Evolutionary conservation across 1,140 invertebrate genomes (phyloP).

Genomic region (Zophobas atratus): DNA sequence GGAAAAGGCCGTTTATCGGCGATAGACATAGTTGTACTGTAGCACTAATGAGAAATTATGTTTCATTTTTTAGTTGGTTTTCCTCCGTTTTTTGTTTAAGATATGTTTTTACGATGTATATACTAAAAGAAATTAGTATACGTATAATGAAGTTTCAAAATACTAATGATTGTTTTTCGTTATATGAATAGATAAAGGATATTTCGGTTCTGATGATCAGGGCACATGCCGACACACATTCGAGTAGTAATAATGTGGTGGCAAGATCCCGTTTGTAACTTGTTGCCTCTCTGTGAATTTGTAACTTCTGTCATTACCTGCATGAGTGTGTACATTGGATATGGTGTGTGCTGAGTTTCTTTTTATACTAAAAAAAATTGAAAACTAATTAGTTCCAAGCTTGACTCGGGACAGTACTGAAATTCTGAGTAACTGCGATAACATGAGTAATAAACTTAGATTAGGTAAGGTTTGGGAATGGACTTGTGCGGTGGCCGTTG

Average conservation of each 20-base stretch:
- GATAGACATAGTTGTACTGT: slow-evolving; percentile 32
- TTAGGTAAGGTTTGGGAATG: slow-evolving; percentile 33
- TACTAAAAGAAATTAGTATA: slow-evolving; percentile 65
- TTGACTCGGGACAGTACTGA: slow-evolving; percentile 51
- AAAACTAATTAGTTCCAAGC: slow-evolving; percentile 30
- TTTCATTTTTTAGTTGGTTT: slow-evolving; percentile 50
- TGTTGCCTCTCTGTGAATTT: slow-evolving; percentile 48
- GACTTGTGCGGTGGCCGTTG: slow-evolving; percentile 40
- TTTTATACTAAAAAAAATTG: slow-evolving; percentile 28
- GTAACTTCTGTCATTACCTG: slow-evolving; percentile 51
- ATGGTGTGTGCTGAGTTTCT: slow-evolving; percentile 39
- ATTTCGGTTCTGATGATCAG: slow-evolving; percentile 52
- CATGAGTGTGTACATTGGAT: slow-evolving; percentile 36
- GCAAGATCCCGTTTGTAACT: slow-evolving; percentile 48
- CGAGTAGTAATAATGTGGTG: slow-evolving; percentile 47
- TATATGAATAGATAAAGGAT: slow-evolving; percentile 54
- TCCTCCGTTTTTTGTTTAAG: slow-evolving; percentile 44
- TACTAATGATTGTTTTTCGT: slow-evolving; percentile 66
- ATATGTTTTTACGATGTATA: slow-evolving; percentile 56
- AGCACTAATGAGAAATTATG: slow-evolving; percentile 35
- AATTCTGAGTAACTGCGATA: slow-evolving; percentile 45
- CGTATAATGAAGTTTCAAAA: slow-evolving; percentile 67
- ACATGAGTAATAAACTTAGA: slow-evolving; percentile 48
- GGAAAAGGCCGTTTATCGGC: slow-evolving; percentile 16
- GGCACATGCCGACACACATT: slow-evolving; percentile 52